Evolutionary conservation across 2,797 vertebrate genomes (phyloP), one percentile per base, ranked within the genome.

Genomic region (Rhinatrema bivittatum): DNA sequence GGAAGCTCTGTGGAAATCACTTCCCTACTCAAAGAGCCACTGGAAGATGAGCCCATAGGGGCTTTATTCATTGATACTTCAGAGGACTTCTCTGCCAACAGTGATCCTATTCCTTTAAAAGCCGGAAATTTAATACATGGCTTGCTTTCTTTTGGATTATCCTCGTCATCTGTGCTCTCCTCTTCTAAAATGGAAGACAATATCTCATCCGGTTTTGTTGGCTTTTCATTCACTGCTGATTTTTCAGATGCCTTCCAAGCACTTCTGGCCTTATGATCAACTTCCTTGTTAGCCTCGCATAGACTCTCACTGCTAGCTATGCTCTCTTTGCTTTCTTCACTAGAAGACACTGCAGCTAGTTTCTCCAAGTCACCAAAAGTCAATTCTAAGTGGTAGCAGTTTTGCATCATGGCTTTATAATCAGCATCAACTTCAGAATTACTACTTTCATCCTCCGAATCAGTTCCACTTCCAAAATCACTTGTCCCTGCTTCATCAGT

Each of bases 381-480:
- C 17, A 97, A 71, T 40, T 79, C 74, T 32, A 94, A 45, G 9
- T 1, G 66, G 16, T 73, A 66, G 57, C 82, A 89, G 20, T 86
- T 89, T 6, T 75, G 76, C 70, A 91, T 90, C 80, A 91, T 74
- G 37, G 80, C 59, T 10, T 88, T 75, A 40, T 93, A 95, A n/a
- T 91, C 83, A 11, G 72, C 79, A 38, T 85, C 86, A n/a, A 12
- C 36, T 27, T 68, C 69, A 44, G 74, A 69, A 7, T 63, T 60
- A 3, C 45, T 59, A 65, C 22, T 37, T 56, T 27, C 53, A 46
- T 20, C 19, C 16, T 2, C 6, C 20, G 19, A 7, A 36, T 7
- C 17, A 1, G 22, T 1, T 27, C 19, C 3, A n/a, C n/a, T n/a
- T 20, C 7, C 21, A 28, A 23, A 23, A 3, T 33, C 20, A 14